phyloP scores from a whole-genome alignment of 1,140 invertebrate genomes.

The Brachionus manjavacas region DNA sequence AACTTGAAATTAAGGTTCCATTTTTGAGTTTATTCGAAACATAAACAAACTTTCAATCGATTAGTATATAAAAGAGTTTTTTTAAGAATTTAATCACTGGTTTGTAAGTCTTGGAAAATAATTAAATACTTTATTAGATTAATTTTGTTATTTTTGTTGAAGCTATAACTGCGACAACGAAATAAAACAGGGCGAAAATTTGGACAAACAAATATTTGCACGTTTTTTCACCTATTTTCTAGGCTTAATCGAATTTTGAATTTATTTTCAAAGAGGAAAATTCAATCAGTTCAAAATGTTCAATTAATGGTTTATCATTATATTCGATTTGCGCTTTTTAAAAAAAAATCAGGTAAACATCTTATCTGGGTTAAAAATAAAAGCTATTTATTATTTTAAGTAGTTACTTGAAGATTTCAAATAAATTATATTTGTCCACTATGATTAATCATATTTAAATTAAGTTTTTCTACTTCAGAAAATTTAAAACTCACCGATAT shows the following conservation, averaged over 20 bases:
- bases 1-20: neutral
- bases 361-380: neutral
- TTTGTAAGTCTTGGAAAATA: constrained; percentile 4
- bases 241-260: constrained; percentile 13
- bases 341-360: neutral
- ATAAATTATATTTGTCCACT: neutral
- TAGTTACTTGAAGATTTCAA: neutral
- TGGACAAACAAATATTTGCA: constrained; percentile 40
- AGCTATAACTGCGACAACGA: neutral
- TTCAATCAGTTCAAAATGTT: constrained; percentile 14
- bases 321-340: neutral
- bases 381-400: neutral
- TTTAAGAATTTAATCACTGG: neutral
- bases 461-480: neutral
- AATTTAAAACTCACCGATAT: neutral
- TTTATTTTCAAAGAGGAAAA: constrained; percentile 16
- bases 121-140: constrained; percentile 39
- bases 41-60: neutral
- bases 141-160: constrained; percentile 1
- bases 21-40: neutral
- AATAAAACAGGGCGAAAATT: neutral
- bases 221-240: constrained; percentile 14
- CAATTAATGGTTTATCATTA: constrained; percentile 11
- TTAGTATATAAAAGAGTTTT: constrained; percentile 21
- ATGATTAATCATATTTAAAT: neutral